Percentiles rank a stretch among this genome's conserved stretches.
These are phyloP conservation scores for Isichthys henryi DNA, from an alignment of 2,113 vertebrate genomes.

Conservation along the genomic window DNA sequence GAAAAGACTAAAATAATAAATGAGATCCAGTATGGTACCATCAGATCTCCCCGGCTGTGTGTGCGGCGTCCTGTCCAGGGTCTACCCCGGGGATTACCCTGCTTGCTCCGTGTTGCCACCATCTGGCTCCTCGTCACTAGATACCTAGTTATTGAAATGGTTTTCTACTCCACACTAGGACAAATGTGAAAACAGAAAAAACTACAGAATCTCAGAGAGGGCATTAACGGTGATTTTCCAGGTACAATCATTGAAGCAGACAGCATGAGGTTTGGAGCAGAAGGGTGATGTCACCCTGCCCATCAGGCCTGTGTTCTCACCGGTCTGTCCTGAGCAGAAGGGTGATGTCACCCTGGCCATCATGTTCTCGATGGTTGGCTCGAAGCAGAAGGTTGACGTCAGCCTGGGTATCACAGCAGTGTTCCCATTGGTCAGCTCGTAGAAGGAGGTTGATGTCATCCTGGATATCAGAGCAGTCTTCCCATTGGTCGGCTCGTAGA, in stretches of 20 bases:
- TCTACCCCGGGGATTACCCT: not conserved
- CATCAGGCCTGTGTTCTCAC: not conserved
- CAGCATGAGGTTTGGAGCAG: not conserved
- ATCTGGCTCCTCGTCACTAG: not conserved
- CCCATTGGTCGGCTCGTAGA: not conserved
- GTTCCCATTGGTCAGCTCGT: not conserved
- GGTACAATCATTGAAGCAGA: not conserved
- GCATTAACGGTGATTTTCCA: not conserved
- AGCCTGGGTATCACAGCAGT: not conserved
- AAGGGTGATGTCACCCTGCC: not conserved
- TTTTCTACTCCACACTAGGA: not conserved
- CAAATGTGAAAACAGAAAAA: not conserved
- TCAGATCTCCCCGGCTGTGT: not conserved
- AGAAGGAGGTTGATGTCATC: not conserved
- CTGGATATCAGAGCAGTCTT: not conserved
- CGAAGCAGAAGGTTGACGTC: not conserved
- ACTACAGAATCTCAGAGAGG: not conserved
- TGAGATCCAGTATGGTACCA: not conserved
- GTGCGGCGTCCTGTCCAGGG: not conserved
- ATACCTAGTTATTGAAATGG: not conserved
- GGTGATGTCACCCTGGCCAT: not conserved
- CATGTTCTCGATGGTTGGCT: not conserved
- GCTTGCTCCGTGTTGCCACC: not conserved
- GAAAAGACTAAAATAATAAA: not conserved
- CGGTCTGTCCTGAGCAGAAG: not conserved